phyloP scores from a whole-genome alignment of 2,797 vertebrate genomes.

The Gallirallus australis region DNA sequence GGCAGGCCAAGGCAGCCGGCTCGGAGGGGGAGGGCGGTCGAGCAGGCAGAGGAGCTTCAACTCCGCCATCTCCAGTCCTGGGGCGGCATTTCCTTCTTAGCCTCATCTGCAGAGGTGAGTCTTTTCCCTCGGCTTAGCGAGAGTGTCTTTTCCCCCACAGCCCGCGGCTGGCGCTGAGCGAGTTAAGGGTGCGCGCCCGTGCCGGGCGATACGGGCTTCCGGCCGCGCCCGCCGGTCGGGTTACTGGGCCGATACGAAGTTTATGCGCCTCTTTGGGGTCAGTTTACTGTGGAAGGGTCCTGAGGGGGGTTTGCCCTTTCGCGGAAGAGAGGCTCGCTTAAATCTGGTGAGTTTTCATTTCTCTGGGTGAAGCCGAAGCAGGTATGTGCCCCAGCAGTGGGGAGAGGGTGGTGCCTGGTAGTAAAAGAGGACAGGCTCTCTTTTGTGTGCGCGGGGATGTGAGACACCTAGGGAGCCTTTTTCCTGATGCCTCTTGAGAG shows the following conservation, averaged over 20 bases:
- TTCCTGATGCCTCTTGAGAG: conserved; percentile 47
- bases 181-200: background rate
- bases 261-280: no score
- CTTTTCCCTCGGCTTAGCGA: accelerated
- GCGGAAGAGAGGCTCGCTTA: background rate
- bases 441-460: conserved; percentile 19
- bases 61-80: background rate
- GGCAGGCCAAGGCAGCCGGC: background rate
- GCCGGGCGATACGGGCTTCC: background rate
- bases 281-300: no score
- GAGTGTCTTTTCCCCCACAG: background rate
- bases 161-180: background rate
- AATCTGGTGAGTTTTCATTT: background rate
- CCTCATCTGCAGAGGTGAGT: conserved; percentile 1
- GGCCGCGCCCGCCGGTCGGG: background rate
- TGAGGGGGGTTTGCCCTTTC: no score
- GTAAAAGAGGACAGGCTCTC: background rate
- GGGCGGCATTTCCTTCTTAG: background rate
- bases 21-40: no score
- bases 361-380: background rate
- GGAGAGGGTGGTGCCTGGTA: background rate
- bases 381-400: accelerated
- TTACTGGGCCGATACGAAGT: background rate
- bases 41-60: background rate
- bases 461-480: conserved; percentile 26